Base-by-base conservation (phyloP, 2,888 invertebrate genomes). In the Sarcophaga carnaria region DNA sequence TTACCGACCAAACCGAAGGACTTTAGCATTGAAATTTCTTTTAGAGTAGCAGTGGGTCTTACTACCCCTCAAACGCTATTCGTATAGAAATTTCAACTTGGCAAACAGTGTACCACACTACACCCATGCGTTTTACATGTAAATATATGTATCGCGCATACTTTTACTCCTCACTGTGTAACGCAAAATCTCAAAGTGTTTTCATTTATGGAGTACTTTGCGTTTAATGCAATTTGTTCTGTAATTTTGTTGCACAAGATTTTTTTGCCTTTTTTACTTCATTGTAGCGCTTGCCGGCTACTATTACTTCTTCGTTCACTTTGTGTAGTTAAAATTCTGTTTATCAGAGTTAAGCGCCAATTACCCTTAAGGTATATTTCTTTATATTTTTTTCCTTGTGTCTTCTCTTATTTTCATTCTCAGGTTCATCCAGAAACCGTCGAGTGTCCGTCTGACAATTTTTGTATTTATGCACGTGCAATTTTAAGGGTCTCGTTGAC, bases 341-440 rank as follows among this genome's bases (percentile, higher is more conserved):
- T 87, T 87, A 87, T 84, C 87, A 84, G 87, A 75, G 87, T 87
- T 87, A 87, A 87, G 87, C 87, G 87, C 87, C 87, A 87, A 87
- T 87, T 87, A 87, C 87, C 87, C 87, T 87, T 71, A 84, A 81
- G 87, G 87, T 78, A 49, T 80, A 59, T 49, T 69, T 80, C 75
- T 66, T 45, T 70, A 60, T 27, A 3, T 27, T 22, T 70, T 66
- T 49, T 66, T 27, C 25, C 27, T 45, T 11, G 3, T 25, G n/a
- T 62, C 20, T 17, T n/a, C 17, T 6, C 3, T 10, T 72, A 20
- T 37, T 4, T 64, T 22, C 62, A 10, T 45, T 2, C 49, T 49
- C 49, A 49, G 11, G 49, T 54, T 14, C 17, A 54, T 54, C 54
- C 17, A 54, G 8, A 12, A 14, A 54, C 54, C 1, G 37, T 37